Evolutionary conservation across 1,140 invertebrate species (phyloP), one percentile per base, ranked within the genome.

Genomic region (Centruroides vittatus): DNA sequence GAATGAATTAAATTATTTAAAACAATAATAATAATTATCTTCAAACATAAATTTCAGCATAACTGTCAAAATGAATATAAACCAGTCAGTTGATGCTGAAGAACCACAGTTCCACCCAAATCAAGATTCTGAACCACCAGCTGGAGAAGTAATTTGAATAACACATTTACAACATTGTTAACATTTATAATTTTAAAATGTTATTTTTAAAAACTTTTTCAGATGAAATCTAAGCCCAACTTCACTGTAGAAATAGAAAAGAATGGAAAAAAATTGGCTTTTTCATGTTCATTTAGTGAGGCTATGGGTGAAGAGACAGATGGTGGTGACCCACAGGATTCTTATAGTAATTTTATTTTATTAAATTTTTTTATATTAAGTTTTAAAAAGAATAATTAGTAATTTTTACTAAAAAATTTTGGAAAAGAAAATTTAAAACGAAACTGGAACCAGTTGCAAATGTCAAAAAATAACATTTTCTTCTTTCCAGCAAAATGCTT

Each of bases 1-100:
- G 2, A 23, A 23, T 23, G 23, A 23, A 23, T 23, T 23, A 23
- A 23, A 23, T 23, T 23, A 23, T 23, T 23, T 23, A 23, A 23
- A 23, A 23, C 2, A 23, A 23, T 23, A 23, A 23, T 23, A 23
- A 23, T 23, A 23, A 23, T 23, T 23, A 23, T 23, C 23, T 23
- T 23, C 2, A 2, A 23, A 23, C 23, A 23, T 23, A 23, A 23
- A 23, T 70, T 75, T 66, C 67, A 89, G 83, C 66, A 83, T 94
- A 64, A 79, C 76, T 55, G 79, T 92, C 55, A 84, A 77, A 57
- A 85, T 93, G 67, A 93, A 93, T 73, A 85, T 95, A 1, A 94
- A 93, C 70, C 88, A 93, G 71, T 88, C 89, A 3, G 89, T 94
- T 0, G 88, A 93, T 71, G 78, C 86, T 12, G 85, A 86, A 50